These are phyloP conservation scores for Agapostemon virescens DNA, from an alignment of 2,888 invertebrate species.

Conservation along the genomic window DNA sequence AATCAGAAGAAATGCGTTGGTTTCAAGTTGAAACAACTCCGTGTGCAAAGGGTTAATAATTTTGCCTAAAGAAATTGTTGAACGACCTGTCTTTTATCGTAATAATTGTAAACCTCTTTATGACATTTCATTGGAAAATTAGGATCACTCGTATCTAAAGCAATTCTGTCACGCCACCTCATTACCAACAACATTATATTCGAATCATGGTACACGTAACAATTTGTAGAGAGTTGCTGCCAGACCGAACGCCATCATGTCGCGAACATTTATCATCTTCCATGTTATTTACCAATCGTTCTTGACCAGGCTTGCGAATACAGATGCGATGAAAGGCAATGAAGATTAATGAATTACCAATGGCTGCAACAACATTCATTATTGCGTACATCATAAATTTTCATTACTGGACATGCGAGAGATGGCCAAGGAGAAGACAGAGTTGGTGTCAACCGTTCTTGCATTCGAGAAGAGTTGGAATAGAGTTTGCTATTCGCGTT, in stretches of 20 bases:
- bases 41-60: no score
- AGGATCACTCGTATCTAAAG: no score
- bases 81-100: no score
- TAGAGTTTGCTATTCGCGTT: background rate
- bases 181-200: background rate
- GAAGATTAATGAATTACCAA: conserved; percentile 17
- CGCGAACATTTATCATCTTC: conserved; percentile 1
- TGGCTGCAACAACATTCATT: conserved; percentile 8
- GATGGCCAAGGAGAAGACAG: background rate
- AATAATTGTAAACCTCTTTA: no score
- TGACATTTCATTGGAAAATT: no score
- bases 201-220: background rate
- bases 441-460: background rate
- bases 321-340: background rate
- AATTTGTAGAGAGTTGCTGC: background rate
- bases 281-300: background rate
- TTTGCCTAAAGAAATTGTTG: no score
- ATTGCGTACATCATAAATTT: background rate
- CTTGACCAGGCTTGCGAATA: background rate
- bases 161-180: no score
- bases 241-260: background rate
- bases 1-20: no score
- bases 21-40: no score
- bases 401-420: background rate
- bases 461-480: background rate